phyloP scores from a whole-genome alignment of 1,140 invertebrate species.

The Drosophila chauvacae region DNA sequence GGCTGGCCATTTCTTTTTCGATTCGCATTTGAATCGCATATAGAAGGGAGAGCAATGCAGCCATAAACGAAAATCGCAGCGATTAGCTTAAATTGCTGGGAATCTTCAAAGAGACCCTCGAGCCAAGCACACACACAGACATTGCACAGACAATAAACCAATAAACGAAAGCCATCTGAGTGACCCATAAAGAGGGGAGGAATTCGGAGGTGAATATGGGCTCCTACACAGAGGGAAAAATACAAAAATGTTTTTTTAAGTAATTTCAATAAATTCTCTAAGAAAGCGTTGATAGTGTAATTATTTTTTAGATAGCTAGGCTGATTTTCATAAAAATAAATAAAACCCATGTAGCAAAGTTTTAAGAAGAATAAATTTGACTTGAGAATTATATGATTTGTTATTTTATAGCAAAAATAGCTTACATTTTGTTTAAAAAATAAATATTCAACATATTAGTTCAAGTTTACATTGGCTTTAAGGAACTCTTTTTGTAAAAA shows the following conservation, averaged over 20 bases:
- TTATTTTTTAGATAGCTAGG: background rate
- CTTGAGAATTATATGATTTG: background rate
- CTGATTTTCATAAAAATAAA: background rate
- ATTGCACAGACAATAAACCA: constrained; percentile 77
- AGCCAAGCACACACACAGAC: constrained; percentile 29
- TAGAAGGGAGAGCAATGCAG: constrained; percentile 41
- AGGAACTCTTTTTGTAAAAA: background rate
- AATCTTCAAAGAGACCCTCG: constrained; percentile 56
- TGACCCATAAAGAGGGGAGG: constrained; percentile 49
- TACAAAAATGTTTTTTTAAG: background rate
- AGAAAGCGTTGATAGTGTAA: background rate
- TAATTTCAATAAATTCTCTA: too few relatives aligned
- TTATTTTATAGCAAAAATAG: background rate
- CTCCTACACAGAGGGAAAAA: constrained; percentile 19
- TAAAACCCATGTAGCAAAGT: too few relatives aligned
- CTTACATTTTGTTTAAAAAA: background rate
- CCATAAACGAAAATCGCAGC: constrained; percentile 70
- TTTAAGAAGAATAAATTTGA: too few relatives aligned
- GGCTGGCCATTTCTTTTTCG: constrained; percentile 21
- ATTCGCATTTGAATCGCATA: constrained; percentile 20
- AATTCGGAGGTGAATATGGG: background rate
- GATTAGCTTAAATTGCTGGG: constrained; percentile 79
- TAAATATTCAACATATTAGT: background rate
- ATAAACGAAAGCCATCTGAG: constrained; percentile 68
- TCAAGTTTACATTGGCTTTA: background rate